phyloP scores from a whole-genome alignment of 2,888 invertebrate genomes.

The Cataglyphis altisquamis region DNA sequence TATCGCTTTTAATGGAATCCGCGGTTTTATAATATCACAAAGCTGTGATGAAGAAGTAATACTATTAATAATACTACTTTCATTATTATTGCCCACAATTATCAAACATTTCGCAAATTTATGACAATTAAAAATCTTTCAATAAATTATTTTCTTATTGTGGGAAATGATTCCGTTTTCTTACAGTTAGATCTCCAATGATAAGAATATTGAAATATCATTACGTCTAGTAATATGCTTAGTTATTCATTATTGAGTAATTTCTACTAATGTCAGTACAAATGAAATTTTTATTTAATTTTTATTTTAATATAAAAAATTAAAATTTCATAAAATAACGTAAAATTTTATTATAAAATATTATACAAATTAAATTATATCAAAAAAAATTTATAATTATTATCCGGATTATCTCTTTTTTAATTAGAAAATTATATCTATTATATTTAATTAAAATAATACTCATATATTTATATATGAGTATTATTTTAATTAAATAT shows the following conservation, averaged over 20 bases:
- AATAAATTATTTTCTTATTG: conserved; percentile 42
- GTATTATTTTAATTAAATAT: too few relatives aligned
- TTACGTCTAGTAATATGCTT: not conserved
- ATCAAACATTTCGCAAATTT: conserved; percentile 12
- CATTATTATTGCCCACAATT: conserved; percentile 8
- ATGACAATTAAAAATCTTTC: not conserved
- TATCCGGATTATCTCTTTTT: not conserved
- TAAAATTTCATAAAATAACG: not conserved
- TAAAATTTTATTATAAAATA: not conserved
- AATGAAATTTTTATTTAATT: not conserved
- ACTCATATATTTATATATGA: not conserved
- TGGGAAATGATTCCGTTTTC: conserved; percentile 9
- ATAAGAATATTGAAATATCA: conserved; percentile 10
- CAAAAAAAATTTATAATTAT: not conserved
- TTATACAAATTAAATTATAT: not conserved
- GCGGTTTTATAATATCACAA: conserved; percentile 49
- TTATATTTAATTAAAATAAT: not conserved
- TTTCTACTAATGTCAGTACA: not conserved
- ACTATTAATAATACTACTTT: conserved; percentile 24
- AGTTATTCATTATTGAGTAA: not conserved
- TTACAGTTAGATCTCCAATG: not conserved
- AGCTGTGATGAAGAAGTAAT: conserved; percentile 9
- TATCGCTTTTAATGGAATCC: conserved; percentile 54
- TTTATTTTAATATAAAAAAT: not conserved
- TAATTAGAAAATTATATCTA: conserved; percentile 10